Conservation (phyloP, 2,888 invertebrate genomes). For the Unio pictorum region DNA sequence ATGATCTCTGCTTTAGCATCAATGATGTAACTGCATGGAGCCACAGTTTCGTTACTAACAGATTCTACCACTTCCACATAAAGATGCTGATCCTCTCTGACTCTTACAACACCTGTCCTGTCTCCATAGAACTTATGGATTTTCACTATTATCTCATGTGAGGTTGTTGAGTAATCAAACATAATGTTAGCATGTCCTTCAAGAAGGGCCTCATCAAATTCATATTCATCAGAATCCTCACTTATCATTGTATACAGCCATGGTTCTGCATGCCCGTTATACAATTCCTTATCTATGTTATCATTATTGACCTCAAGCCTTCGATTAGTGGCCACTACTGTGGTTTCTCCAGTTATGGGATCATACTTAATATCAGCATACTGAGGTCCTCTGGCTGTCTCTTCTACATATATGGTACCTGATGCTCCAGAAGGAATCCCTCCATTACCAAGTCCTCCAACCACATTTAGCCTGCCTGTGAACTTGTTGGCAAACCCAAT, state of each 20-base stretch:
- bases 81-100: slow-evolving; percentile 44
- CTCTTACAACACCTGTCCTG: slow-evolving; percentile 49
- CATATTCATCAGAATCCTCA: slow-evolving; percentile 45
- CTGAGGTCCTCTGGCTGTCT: slow-evolving; percentile 56
- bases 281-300: slow-evolving; percentile 47
- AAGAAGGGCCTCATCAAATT: slow-evolving; percentile 53
- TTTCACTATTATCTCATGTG: slow-evolving; percentile 27
- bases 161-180: slow-evolving; percentile 43
- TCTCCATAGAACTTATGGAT: slow-evolving; percentile 54
- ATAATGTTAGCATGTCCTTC: slow-evolving; percentile 49
- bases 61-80: slow-evolving; percentile 57
- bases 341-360: slow-evolving; percentile 18
- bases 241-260: slow-evolving; percentile 53
- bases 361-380: slow-evolving; percentile 59
- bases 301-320: slow-evolving; percentile 51
- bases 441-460: slow-evolving; percentile 46
- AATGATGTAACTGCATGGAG: slow-evolving; percentile 55
- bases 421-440: slow-evolving; percentile 53
- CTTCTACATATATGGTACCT: slow-evolving; percentile 56
- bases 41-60: slow-evolving; percentile 47
- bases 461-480: slow-evolving; percentile 41
- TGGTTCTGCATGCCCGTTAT: slow-evolving; percentile 46
- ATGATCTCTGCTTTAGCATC: slow-evolving; percentile 48
- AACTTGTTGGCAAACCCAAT: slow-evolving; percentile 48
- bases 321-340: slow-evolving; percentile 34